phyloP scores from a whole-genome alignment of 2,888 invertebrate genomes.

The Epistrophella euchroma region DNA sequence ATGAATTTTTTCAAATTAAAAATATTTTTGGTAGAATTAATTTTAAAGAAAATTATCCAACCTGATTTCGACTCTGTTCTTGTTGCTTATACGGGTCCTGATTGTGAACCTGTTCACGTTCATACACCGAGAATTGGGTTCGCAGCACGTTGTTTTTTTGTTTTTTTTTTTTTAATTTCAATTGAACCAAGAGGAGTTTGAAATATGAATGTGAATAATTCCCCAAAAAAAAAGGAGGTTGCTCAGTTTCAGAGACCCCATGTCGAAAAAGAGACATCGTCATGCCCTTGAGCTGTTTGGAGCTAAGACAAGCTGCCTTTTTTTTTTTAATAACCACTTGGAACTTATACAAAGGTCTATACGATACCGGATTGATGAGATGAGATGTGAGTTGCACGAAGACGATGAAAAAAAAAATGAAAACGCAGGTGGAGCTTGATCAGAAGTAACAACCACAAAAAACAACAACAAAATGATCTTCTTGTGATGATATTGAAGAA shows the following conservation, averaged over 20 bases:
- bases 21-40: slow-evolving; percentile 34
- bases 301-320: slow-evolving; percentile 55
- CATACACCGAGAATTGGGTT: slow-evolving; percentile 67
- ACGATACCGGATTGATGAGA: slow-evolving; percentile 43
- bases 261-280: slow-evolving; percentile 72
- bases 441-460: slow-evolving; percentile 6
- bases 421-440: slow-evolving; percentile 55
- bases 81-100: slow-evolving; percentile 6
- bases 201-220: slow-evolving; percentile 26
- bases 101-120: slow-evolving; percentile 44
- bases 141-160: slow-evolving; percentile 26
- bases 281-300: slow-evolving; percentile 81
- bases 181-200: slow-evolving; percentile 8
- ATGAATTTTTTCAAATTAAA: background rate
- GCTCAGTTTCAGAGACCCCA: slow-evolving; percentile 33
- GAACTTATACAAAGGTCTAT: background rate
- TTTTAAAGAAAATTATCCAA: slow-evolving; percentile 45
- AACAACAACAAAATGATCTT: slow-evolving; percentile 39
- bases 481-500: slow-evolving; percentile 41
- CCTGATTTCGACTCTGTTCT: slow-evolving; percentile 52
- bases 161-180: slow-evolving; percentile 24
- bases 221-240: slow-evolving; percentile 7
- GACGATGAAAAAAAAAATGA: background rate
- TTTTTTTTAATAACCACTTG: slow-evolving; percentile 40
- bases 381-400: slow-evolving; percentile 33